Evolutionary conservation across 1,140 invertebrate genomes (phyloP).

Genomic region (Stegodyphus dumicola): DNA sequence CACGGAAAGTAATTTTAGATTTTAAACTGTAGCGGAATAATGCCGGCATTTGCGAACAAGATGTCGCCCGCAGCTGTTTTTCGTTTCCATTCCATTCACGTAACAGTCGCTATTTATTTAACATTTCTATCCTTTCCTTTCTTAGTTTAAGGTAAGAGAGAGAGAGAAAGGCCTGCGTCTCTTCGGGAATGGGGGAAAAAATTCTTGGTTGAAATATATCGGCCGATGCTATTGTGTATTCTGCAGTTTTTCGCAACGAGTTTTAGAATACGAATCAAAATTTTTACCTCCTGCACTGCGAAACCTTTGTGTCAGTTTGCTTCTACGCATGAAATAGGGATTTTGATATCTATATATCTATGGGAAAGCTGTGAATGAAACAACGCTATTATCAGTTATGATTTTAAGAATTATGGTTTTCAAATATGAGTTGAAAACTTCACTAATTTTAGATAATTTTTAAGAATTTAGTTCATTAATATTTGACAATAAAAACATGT

Average conservation of each 20-base stretch:
- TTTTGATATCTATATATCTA: too few relatives aligned
- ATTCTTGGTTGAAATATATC: constrained; percentile 23
- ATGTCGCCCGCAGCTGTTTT: constrained; percentile 32
- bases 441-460: too few relatives aligned
- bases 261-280: constrained; percentile 42
- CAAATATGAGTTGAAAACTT: too few relatives aligned
- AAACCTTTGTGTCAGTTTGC: too few relatives aligned
- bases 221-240: constrained; percentile 14
- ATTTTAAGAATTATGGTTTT: too few relatives aligned
- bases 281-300: background rate
- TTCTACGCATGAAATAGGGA: too few relatives aligned
- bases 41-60: constrained; percentile 5
- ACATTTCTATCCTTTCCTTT: constrained; percentile 21
- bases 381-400: too few relatives aligned
- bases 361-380: too few relatives aligned
- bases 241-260: constrained; percentile 18
- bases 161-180: background rate
- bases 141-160: constrained; percentile 35
- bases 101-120: constrained; percentile 31
- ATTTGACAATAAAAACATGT: too few relatives aligned
- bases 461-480: too few relatives aligned
- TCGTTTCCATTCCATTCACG: constrained; percentile 39
- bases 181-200: background rate
- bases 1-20: constrained; percentile 20
- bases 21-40: constrained; percentile 23